phyloP scores from a whole-genome alignment of 2,797 vertebrate genomes.

The Neosilurus hyrtlii region DNA sequence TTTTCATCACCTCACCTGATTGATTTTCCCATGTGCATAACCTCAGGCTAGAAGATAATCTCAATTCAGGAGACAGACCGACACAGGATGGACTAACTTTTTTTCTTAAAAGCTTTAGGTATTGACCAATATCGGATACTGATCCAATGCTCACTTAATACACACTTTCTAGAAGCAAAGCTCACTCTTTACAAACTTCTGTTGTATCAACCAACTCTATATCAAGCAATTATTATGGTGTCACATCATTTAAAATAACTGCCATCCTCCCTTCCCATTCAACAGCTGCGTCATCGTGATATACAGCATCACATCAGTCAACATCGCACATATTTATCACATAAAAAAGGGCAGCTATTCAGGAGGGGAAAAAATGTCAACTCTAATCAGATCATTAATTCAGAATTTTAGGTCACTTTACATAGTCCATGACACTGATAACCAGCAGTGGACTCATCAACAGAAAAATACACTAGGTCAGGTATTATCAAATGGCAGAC shows the following conservation, averaged over 20 bases:
- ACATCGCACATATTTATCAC: background rate
- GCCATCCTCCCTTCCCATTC: background rate
- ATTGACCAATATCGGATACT: background rate
- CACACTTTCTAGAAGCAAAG: background rate
- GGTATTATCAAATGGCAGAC: background rate
- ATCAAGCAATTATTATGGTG: background rate
- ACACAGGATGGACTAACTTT: background rate
- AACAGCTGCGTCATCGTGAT: background rate
- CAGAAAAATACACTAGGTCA: background rate
- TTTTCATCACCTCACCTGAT: slow-evolving; percentile 52
- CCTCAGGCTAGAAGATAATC: slow-evolving; percentile 47
- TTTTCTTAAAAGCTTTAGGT: background rate
- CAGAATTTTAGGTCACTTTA: background rate
- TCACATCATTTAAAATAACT: background rate
- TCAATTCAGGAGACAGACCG: slow-evolving; percentile 34
- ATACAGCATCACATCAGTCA: background rate
- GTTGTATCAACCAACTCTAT: background rate
- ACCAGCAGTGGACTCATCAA: background rate
- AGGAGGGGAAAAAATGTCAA: background rate
- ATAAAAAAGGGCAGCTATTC: background rate
- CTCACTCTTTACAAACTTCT: background rate
- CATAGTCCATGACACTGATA: background rate
- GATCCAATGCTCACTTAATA: background rate
- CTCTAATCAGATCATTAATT: no score
- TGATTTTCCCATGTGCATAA: slow-evolving; percentile 46